These are phyloP conservation scores for Tetramorium alpestre DNA, from an alignment of 1,140 invertebrate genomes.

Conservation along the genomic window DNA sequence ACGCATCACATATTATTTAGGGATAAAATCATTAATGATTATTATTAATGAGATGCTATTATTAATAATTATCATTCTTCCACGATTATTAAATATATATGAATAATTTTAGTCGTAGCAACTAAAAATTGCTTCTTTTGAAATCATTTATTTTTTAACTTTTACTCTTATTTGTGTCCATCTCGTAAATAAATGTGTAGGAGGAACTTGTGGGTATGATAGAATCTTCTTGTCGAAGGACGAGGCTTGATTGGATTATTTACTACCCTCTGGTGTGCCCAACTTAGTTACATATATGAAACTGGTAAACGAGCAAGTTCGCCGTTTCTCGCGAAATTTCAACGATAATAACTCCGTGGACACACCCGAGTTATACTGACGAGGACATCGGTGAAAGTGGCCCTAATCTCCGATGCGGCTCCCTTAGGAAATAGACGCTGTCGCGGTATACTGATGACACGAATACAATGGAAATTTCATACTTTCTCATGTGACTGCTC, in stretches of 20 bases:
- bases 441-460: background rate
- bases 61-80: background rate
- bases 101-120: background rate
- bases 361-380: conserved; percentile 38
- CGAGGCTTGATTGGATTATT: conserved; percentile 76
- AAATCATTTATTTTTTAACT: background rate
- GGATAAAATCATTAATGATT: background rate
- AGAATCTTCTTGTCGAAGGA: conserved; percentile 34
- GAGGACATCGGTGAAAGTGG: conserved; percentile 40
- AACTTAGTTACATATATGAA: conserved; percentile 26
- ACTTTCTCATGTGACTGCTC: conserved; percentile 11
- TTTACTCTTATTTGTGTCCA: background rate
- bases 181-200: conserved; percentile 56
- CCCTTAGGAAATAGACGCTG: background rate
- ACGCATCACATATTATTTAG: background rate
- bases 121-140: background rate
- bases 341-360: conserved; percentile 58
- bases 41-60: background rate
- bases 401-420: conserved; percentile 55
- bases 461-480: conserved; percentile 5
- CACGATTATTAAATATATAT: background rate
- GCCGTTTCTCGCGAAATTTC: conserved; percentile 59
- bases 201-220: conserved; percentile 17
- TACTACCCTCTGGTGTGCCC: conserved; percentile 62
- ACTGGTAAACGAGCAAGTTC: conserved; percentile 22